Evolutionary conservation across 1,140 invertebrate species (phyloP).

Genomic region (Drosophila nigrodunni): DNA sequence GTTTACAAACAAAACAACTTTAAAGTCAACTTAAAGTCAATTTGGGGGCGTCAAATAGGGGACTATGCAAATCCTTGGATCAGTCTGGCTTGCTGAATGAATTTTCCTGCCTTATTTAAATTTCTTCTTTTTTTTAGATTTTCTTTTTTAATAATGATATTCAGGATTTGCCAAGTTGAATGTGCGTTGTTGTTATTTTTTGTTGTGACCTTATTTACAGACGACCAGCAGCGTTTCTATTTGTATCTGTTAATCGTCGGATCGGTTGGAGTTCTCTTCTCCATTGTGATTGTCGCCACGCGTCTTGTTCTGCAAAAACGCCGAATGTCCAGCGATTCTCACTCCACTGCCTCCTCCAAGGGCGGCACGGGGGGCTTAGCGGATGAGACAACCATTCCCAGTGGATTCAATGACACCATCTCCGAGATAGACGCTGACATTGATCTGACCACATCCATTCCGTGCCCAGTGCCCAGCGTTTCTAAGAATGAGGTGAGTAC

Average conservation of each 20-base stretch:
- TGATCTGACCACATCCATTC: conserved; percentile 87
- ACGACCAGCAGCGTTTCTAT: conserved; percentile 91
- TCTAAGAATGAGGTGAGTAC: conserved; percentile 79
- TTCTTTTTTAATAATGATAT: conserved; percentile 29
- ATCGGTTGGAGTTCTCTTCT: conserved; percentile 88
- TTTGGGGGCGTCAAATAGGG: conserved; percentile 2
- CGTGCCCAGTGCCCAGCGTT: conserved; percentile 81
- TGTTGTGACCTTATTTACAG: conserved; percentile 85
- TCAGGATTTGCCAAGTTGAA: neutral
- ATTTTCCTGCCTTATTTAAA: neutral
- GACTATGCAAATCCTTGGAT: conserved; percentile 34
- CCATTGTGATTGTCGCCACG: conserved; percentile 88
- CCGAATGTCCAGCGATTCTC: conserved; percentile 85
- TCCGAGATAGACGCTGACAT: conserved; percentile 91
- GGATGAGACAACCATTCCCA: conserved; percentile 87
- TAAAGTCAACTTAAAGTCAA: conserved; percentile 40
- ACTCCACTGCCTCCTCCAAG: conserved; percentile 55
- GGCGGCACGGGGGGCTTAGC: conserved; percentile 33
- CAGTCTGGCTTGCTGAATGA: neutral
- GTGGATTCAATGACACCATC: conserved; percentile 90
- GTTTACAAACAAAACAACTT: conserved; percentile 48
- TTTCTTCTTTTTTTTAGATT: no score
- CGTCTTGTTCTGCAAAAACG: conserved; percentile 88
- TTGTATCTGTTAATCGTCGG: conserved; percentile 91
- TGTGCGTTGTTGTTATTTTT: neutral